Evolutionary conservation across 2,113 vertebrate genomes (phyloP).

Genomic region (Pipa parva): DNA sequence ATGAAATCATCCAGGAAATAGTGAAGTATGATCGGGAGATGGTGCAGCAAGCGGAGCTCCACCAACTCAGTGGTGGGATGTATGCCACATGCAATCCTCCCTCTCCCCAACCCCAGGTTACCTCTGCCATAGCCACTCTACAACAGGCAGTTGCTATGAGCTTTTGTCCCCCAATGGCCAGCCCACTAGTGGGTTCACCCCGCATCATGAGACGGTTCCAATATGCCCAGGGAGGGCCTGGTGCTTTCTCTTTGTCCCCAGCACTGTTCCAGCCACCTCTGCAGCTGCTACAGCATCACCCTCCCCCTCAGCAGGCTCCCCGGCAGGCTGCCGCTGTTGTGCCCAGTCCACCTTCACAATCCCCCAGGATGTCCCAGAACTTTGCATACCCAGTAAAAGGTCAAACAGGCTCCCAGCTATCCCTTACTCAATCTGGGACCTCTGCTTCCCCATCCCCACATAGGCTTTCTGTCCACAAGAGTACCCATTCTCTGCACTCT

Average conservation of each 20-base stretch:
- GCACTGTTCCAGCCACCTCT: conserved; percentile 65
- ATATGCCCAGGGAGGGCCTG: conserved; percentile 72
- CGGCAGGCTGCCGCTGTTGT: conserved; percentile 49
- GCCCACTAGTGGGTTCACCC: conserved; percentile 78
- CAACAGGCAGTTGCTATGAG: conserved; percentile 96
- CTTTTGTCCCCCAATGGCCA: conserved; percentile 86
- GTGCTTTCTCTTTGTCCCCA: conserved; percentile 70
- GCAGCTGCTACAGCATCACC: conserved; percentile 59
- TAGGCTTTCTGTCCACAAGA: conserved; percentile 69
- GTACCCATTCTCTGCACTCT: conserved; percentile 77
- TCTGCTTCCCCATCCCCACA: conserved; percentile 68
- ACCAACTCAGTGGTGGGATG: conserved; percentile 56
- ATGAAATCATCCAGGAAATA: conserved; percentile 97
- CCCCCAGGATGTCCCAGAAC: conserved; percentile 71
- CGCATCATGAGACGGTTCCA: conserved; percentile 80
- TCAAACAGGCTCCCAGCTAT: conserved; percentile 79
- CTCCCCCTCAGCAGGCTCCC: conserved; percentile 50
- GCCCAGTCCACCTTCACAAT: conserved; percentile 49
- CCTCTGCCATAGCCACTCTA: conserved; percentile 85
- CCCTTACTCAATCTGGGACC: conserved; percentile 70
- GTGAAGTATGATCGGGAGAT: conserved; percentile 97
- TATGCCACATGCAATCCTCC: conserved; percentile 64
- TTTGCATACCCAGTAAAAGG: conserved; percentile 71
- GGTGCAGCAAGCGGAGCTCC: conserved; percentile 83
- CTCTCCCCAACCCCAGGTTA: conserved; percentile 64